Percentiles rank a stretch among this genome's conserved stretches.
Conservation (phyloP, 2,888 invertebrate genomes). For the Emmelina monodactyla region DNA sequence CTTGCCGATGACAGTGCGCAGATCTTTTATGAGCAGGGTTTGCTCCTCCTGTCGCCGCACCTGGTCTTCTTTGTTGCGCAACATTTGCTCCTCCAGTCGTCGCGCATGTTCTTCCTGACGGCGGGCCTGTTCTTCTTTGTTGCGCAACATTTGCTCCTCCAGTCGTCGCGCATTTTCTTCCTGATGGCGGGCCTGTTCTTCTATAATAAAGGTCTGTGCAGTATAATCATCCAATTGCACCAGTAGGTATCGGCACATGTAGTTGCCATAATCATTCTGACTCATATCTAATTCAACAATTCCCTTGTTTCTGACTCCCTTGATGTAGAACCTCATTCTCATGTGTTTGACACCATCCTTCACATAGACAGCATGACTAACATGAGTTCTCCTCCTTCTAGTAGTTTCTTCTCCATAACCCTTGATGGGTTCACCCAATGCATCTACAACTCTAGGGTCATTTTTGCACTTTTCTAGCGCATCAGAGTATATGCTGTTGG, state of each 20-base stretch:
- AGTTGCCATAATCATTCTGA: conserved; percentile 79
- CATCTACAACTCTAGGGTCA: conserved; percentile 78
- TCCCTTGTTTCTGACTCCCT: conserved; percentile 82
- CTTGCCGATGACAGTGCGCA: no score
- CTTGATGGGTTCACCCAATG: conserved; percentile 89
- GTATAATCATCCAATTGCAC: conserved; percentile 84
- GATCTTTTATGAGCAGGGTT: no score
- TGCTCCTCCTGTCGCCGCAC: no score
- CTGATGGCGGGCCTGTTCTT: no score
- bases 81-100: no score
- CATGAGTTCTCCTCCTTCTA: conserved; percentile 83
- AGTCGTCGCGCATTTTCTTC: no score
- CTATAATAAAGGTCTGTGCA: conserved; percentile 76
- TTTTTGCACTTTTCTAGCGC: conserved; percentile 79
- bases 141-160: no score
- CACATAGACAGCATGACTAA: conserved; percentile 78
- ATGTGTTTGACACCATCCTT: conserved; percentile 80
- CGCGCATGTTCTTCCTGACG: no score
- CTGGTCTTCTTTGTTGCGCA: no score
- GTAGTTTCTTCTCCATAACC: conserved; percentile 88
- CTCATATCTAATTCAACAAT: conserved; percentile 88
- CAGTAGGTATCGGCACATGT: conserved; percentile 82
- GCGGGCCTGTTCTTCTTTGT: no score
- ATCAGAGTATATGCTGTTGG: conserved; percentile 82
- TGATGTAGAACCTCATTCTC: conserved; percentile 90